phyloP scores from a whole-genome alignment of 2,888 invertebrate species.

The Ctena decussata region DNA sequence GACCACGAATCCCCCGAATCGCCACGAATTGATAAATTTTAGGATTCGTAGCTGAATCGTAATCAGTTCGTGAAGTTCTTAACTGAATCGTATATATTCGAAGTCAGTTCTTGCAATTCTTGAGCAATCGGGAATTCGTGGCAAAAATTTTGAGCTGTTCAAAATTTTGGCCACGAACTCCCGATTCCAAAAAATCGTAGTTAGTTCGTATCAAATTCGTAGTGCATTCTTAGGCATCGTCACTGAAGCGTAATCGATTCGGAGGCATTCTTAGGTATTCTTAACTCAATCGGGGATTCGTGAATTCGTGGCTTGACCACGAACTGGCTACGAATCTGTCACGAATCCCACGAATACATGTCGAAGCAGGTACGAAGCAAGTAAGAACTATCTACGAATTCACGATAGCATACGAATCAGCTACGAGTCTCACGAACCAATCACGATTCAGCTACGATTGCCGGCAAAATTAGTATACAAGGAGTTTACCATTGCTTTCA shows the following conservation, averaged over 20 bases:
- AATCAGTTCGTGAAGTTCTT: too few relatives aligned
- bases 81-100: neutral
- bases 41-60: slow-evolving; percentile 25
- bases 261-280: slow-evolving; percentile 24
- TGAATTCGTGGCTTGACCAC: slow-evolving; percentile 17
- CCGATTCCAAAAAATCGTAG: slow-evolving; percentile 30
- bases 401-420: slow-evolving; percentile 33
- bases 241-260: too few relatives aligned
- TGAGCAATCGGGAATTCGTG: slow-evolving; percentile 16
- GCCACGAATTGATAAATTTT: slow-evolving; percentile 27
- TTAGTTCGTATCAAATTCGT: slow-evolving; percentile 33
- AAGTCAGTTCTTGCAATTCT: slow-evolving; percentile 7
- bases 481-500: slow-evolving; percentile 24
- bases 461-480: slow-evolving; percentile 13
- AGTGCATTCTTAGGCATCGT: slow-evolving; percentile 28
- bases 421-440: slow-evolving; percentile 29
- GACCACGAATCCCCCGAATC: slow-evolving; percentile 28
- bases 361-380: slow-evolving; percentile 29
- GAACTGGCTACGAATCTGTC: slow-evolving; percentile 40
- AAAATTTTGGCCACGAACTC: slow-evolving; percentile 37
- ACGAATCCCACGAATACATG: slow-evolving; percentile 37
- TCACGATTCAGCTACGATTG: slow-evolving; percentile 37
- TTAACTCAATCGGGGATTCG: slow-evolving; percentile 32
- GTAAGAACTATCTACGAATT: slow-evolving; percentile 34
- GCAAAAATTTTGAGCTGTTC: slow-evolving; percentile 39